Evolutionary conservation across 2,888 invertebrate genomes (phyloP), one percentile per base, ranked within the genome.

Genomic region (Iselma pallidipennis): DNA sequence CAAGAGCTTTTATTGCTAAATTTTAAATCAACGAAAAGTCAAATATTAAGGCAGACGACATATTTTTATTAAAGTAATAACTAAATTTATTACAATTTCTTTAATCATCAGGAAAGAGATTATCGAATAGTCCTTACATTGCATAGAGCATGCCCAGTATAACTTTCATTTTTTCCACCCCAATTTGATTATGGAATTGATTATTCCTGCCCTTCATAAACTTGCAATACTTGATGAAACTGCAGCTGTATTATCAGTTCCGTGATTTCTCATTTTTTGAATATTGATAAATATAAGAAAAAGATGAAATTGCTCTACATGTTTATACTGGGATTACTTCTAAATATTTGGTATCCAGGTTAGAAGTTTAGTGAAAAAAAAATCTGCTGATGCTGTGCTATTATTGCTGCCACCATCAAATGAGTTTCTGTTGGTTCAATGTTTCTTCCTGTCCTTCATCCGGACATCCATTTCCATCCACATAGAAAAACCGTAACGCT

Each of bases 141-240:
- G 12, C 4, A 29, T 61, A 59, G 74, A 65, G 77, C 77, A 75
- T 73, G 76, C 75, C 57, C 76, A 71, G 70, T 71, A 52, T 52
- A 58, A 58, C 66, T 71, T 68, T 65, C 26, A 26, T 26, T 37
- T 37, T 16, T 37, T 37, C 16, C 2, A 16, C 2, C 19, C 16
- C 37, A 37, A 19, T 37, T 7, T 37, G 14, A 66, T 49, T 67
- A 26, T 48, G 63, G 71, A 75, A 77, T 76, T 75, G 76, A 76
- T 76, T 77, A 76, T 75, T 74, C 72, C 76, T 73, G 76, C 75
- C 76, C 76, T 74, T 74, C 70, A 75, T 74, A 69, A 75, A 77
- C 75, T 73, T 73, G 76, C 75, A 71, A 76, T 75, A 74, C 76
- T 77, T 77, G 71, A 74, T 73, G 75, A 75, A 76, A 72, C 71